A percentile compares a stretch with the other conserved stretches of the same genome.
phyloP scores from a whole-genome alignment of 2,113 vertebrate species.

The Pterophyllum scalare region DNA sequence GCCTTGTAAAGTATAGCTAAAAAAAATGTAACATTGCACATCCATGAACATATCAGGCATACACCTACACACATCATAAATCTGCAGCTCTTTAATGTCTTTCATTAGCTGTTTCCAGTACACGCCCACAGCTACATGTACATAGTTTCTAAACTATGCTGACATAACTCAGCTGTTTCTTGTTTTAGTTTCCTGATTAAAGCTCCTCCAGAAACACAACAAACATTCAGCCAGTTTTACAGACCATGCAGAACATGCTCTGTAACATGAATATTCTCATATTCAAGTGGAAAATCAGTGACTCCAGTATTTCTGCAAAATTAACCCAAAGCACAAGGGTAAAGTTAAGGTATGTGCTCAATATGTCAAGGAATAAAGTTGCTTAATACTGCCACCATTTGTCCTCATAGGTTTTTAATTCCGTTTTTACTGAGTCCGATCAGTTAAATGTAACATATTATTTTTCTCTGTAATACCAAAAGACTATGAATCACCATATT shows the following conservation, averaged over 20 bases:
- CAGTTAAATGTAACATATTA: background rate
- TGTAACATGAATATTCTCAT: background rate
- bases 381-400: background rate
- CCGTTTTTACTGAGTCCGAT: background rate
- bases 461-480: background rate
- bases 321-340: background rate
- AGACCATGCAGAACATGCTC: background rate
- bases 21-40: background rate
- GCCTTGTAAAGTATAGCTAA: background rate
- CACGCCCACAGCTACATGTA: background rate
- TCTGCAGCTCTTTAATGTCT: slow-evolving; percentile 6
- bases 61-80: background rate
- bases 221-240: background rate
- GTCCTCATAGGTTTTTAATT: background rate
- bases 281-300: background rate
- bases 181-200: background rate
- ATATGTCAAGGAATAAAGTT: background rate
- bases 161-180: background rate
- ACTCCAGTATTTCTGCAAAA: background rate
- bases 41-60: background rate
- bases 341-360: background rate
- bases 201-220: background rate
- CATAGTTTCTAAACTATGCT: background rate
- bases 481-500: background rate
- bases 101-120: background rate